Base-by-base conservation (phyloP, 2,888 invertebrate species). In the Cyaniris semiargus region DNA sequence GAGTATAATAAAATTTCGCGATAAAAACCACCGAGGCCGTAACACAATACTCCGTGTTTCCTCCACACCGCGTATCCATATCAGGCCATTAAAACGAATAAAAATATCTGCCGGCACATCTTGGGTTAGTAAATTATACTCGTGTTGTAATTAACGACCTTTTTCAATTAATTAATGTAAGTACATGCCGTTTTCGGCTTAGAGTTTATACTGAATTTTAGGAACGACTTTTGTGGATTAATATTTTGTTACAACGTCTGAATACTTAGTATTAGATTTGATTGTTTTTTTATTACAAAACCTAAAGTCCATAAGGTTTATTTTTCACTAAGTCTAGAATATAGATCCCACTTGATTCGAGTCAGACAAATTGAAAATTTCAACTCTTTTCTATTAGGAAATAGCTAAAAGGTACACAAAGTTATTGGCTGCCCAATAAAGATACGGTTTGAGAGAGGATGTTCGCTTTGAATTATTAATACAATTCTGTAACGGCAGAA, bases 21-120 rank as follows among this genome's bases (percentile, higher is more conserved):
- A 93, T 92, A 92, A 93, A 92, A 92, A 92, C 90, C 89, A 89
- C 87, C 90, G 92, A 91, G 92, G 89, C 85, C 83, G 93, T 89
- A 93, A 94, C 88, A 93, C 90, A 93, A 94, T 93, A 92, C 92
- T 87, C 83, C 90, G 91, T 93, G 93, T 93, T 94, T 93, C 93
- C 90, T 93, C 88, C 87, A 86, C 87, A 86, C 86, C 90, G 89
- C 93, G 89, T 92, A 94, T 94, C 93, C 90, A 94, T 93, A 85
- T 87, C 94, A 93, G 86, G 86, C 89, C 90, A 93, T 92, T 93
- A 92, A 90, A 87, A 87, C 87, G 84, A 82, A 89, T 86, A 92
- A 92, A 91, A 93, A 93, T 93, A 93, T 93, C 92, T 88, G 86
- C 89, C 88, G 88, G 88, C 89, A 90, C 87, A 92, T 93, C 91